Conservation (phyloP, 2,888 invertebrate genomes). For the Chrysina gloriosa region DNA sequence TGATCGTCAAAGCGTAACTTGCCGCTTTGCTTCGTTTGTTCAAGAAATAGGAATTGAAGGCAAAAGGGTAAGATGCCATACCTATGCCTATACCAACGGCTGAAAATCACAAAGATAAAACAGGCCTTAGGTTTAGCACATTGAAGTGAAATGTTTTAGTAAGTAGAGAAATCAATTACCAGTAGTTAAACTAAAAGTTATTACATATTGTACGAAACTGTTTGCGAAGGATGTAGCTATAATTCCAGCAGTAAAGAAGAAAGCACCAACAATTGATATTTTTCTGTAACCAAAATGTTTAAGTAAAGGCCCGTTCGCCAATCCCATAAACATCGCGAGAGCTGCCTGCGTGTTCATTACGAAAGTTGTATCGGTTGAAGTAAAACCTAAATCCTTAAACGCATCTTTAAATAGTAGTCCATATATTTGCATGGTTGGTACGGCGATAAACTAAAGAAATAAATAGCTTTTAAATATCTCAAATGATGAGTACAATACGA, state of each 20-base stretch:
- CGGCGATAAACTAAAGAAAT: slow-evolving; percentile 18
- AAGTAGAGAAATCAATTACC: slow-evolving; percentile 66
- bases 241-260: slow-evolving; percentile 70
- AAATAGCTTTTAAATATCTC: not conserved
- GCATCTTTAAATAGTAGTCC: slow-evolving; percentile 75
- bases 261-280: slow-evolving; percentile 70
- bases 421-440: slow-evolving; percentile 70
- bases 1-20: slow-evolving; percentile 73
- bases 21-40: slow-evolving; percentile 72
- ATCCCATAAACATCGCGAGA: slow-evolving; percentile 74
- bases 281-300: slow-evolving; percentile 74
- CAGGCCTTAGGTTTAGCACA: too few relatives aligned
- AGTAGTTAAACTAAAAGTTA: slow-evolving; percentile 76
- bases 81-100: slow-evolving; percentile 72
- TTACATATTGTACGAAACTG: slow-evolving; percentile 70
- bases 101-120: slow-evolving; percentile 64
- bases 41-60: slow-evolving; percentile 75
- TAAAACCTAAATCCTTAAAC: slow-evolving; percentile 69
- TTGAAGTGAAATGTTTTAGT: not conserved
- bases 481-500: too few relatives aligned
- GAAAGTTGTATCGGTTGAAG: slow-evolving; percentile 71
- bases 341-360: slow-evolving; percentile 76
- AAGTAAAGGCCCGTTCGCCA: slow-evolving; percentile 74
- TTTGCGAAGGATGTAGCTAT: slow-evolving; percentile 70
- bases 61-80: slow-evolving; percentile 73